Evolutionary conservation across 30 jellyfish, hydroid and myxozoan genomes (phyloP).

Genomic region (Morbakka virulenta): DNA sequence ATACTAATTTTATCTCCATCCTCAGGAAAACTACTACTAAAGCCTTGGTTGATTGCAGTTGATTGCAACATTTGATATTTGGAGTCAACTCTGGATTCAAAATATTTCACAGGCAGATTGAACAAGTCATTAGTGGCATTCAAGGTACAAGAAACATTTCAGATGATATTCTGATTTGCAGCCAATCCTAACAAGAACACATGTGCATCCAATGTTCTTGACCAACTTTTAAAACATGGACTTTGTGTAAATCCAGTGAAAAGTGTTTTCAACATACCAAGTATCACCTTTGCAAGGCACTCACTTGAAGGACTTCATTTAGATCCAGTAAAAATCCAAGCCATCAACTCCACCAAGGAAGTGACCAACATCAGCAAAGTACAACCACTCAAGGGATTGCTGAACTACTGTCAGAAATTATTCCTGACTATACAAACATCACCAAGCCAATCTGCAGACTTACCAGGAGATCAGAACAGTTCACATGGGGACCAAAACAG

Average conservation of each 20-base stretch:
- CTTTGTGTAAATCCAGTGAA: no score
- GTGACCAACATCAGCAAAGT: slow-evolving; percentile 17
- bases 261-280: slow-evolving; percentile 26
- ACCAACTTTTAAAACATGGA: no score
- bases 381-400: slow-evolving; percentile 25
- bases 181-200: no score
- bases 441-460: slow-evolving; percentile 29
- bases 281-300: slow-evolving; percentile 42
- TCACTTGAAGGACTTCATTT: slow-evolving; percentile 26
- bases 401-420: slow-evolving; percentile 14
- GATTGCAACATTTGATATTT: slow-evolving; percentile 7
- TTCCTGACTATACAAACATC: slow-evolving; percentile 34
- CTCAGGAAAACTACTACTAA: no score
- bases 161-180: no score
- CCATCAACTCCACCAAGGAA: slow-evolving; percentile 19
- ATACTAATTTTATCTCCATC: no score
- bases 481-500: no score
- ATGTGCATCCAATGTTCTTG: no score
- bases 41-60: slow-evolving; percentile 10
- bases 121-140: no score
- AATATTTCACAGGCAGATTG: slow-evolving; percentile 30
- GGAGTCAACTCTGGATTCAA: no score
- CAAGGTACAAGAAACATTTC: no score
- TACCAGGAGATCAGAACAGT: slow-evolving; percentile 17
- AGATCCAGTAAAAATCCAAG: slow-evolving; percentile 23